phyloP scores from a whole-genome alignment of 1,140 invertebrate genomes.

The Anthonomus grandis region DNA sequence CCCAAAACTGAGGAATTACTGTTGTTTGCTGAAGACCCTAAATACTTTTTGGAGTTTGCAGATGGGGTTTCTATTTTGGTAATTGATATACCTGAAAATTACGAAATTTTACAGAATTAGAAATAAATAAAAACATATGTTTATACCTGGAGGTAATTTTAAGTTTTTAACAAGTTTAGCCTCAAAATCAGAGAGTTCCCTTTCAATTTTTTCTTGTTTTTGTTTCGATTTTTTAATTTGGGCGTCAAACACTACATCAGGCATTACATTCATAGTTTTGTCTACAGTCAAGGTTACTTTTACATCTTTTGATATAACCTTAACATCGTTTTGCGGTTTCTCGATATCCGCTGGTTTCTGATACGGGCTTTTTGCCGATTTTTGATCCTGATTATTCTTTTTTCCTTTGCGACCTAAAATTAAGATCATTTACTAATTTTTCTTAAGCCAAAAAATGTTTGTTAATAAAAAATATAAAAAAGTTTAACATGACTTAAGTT shows the following conservation, averaged over 20 bases:
- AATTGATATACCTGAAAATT: slow-evolving; percentile 61
- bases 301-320: slow-evolving; percentile 28
- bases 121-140: not conserved
- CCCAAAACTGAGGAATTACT: slow-evolving; percentile 34
- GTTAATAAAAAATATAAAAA: too few relatives aligned
- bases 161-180: slow-evolving; percentile 42
- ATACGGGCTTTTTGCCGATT: not conserved
- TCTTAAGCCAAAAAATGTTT: too few relatives aligned
- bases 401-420: slow-evolving; percentile 16
- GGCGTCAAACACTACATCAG: slow-evolving; percentile 36
- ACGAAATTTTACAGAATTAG: not conserved
- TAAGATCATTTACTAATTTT: too few relatives aligned
- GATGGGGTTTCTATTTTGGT: slow-evolving; percentile 69
- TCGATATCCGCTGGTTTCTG: slow-evolving; percentile 22
- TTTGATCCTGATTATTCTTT: not conserved
- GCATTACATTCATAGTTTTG: slow-evolving; percentile 20
- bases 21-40: slow-evolving; percentile 46
- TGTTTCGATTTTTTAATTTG: slow-evolving; percentile 24
- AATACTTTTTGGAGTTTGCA: slow-evolving; percentile 50
- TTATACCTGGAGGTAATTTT: slow-evolving; percentile 63
- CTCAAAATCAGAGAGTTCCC: slow-evolving; percentile 23
- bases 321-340: slow-evolving; percentile 37
- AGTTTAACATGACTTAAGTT: too few relatives aligned
- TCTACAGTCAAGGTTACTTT: slow-evolving; percentile 34
- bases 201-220: slow-evolving; percentile 21